Percentiles rank a stretch among this genome's conserved stretches.
Conservation (phyloP, 2,113 vertebrate species). For the Cheilinus undulatus region DNA sequence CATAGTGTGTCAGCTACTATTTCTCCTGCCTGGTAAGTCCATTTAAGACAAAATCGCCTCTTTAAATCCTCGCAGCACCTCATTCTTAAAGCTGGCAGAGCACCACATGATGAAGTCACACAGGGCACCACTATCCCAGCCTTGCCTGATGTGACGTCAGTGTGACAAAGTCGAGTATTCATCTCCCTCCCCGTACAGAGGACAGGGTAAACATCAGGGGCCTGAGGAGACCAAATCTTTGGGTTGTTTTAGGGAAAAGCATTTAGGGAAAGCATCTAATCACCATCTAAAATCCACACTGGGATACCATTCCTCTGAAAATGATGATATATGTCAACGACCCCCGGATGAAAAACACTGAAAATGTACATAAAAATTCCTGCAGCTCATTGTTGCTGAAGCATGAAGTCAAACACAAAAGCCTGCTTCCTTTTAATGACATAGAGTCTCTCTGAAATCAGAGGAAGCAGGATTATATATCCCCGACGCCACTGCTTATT, state of each 20-base stretch:
- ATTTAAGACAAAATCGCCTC: slow-evolving; percentile 61
- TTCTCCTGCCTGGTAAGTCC: slow-evolving; percentile 67
- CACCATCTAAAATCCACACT: slow-evolving; percentile 28
- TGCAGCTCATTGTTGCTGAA: neutral
- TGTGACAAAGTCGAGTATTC: slow-evolving; percentile 41
- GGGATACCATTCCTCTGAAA: slow-evolving; percentile 28
- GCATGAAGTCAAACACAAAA: neutral
- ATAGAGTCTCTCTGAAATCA: neutral
- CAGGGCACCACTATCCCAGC: slow-evolving; percentile 20
- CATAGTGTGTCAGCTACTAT: slow-evolving; percentile 58
- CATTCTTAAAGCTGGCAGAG: slow-evolving; percentile 63
- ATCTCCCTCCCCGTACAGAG: slow-evolving; percentile 19
- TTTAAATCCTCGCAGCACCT: slow-evolving; percentile 65
- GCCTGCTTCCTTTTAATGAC: neutral
- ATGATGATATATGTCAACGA: slow-evolving; percentile 29
- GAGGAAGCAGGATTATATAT: neutral
- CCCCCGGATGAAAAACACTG: neutral
- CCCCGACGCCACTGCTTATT: neutral
- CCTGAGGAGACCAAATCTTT: slow-evolving; percentile 17
- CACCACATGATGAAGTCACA: slow-evolving; percentile 51
- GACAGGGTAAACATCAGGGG: slow-evolving; percentile 9
- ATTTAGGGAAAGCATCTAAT: slow-evolving; percentile 38
- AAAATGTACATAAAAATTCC: slow-evolving; percentile 14
- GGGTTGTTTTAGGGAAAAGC: slow-evolving; percentile 30
- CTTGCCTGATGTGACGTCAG: slow-evolving; percentile 23